These are phyloP conservation scores for Cheiracanthium punctorium DNA, from an alignment of 2,888 invertebrate genomes.

Conservation along the genomic window DNA sequence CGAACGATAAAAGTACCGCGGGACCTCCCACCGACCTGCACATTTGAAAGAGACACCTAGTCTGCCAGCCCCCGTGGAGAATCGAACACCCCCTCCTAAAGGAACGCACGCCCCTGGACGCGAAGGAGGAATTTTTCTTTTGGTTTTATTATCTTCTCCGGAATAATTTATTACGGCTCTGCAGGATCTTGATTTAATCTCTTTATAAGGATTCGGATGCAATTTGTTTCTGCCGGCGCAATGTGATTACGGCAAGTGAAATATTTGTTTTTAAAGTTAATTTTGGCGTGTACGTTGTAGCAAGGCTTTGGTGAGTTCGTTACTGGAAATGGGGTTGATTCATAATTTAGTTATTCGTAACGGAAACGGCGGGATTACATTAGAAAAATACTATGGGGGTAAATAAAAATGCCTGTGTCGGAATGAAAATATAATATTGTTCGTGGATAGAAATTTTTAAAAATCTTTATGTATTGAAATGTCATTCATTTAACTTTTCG, in stretches of 20 bases:
- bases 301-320: too few relatives aligned
- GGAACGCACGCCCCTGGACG: neutral
- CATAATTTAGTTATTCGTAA: too few relatives aligned
- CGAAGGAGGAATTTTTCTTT: neutral
- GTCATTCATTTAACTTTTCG: too few relatives aligned
- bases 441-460: too few relatives aligned
- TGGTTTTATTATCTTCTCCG: slow-evolving; percentile 12
- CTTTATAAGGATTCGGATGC: slow-evolving; percentile 40
- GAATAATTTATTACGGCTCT: slow-evolving; percentile 36
- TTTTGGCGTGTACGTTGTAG: neutral
- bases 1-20: neutral
- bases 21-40: slow-evolving; percentile 14
- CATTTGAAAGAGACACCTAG: slow-evolving; percentile 45
- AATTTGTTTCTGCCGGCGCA: slow-evolving; percentile 43
- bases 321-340: too few relatives aligned
- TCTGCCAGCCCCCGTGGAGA: slow-evolving; percentile 20
- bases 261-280: neutral
- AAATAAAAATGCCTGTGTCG: too few relatives aligned
- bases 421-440: too few relatives aligned
- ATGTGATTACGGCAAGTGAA: slow-evolving; percentile 28
- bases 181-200: slow-evolving; percentile 57
- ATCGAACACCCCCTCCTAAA: slow-evolving; percentile 14
- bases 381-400: too few relatives aligned
- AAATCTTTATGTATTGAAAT: too few relatives aligned
- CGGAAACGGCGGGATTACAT: too few relatives aligned